A percentile compares a stretch with the other conserved stretches of the same genome.
Evolutionary conservation across 1,140 invertebrate genomes (phyloP).

Genomic region (Zaprionus vittiger): DNA sequence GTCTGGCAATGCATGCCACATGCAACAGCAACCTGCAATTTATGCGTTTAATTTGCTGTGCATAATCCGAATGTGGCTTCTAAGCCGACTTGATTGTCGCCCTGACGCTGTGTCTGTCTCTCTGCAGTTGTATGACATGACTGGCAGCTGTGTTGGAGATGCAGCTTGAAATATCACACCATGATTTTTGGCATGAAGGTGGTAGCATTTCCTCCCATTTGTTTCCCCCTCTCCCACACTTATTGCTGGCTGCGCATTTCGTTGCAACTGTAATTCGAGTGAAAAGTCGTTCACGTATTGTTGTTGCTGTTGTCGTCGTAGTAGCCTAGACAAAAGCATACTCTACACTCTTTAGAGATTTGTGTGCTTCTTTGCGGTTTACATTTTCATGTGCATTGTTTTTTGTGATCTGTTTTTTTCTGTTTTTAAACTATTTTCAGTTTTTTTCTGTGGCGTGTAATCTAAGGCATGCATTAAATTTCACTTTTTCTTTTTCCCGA

Average conservation of each 20-base stretch:
- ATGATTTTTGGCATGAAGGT: conserved; percentile 2
- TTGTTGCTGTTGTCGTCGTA: not conserved
- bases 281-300: conserved; percentile 45
- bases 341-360: conserved; percentile 19
- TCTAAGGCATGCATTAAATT: conserved; percentile 66
- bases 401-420: conserved; percentile 9
- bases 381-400: conserved; percentile 20
- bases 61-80: conserved; percentile 25
- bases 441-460: conserved; percentile 54
- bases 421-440: conserved; percentile 3
- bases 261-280: conserved; percentile 64
- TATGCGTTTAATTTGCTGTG: conserved; percentile 32
- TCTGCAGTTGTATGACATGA: not conserved
- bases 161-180: conserved; percentile 34
- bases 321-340: conserved; percentile 31
- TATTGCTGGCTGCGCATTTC: conserved; percentile 40
- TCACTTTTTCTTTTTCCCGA: conserved; percentile 59
- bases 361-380: conserved; percentile 25
- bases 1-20: conserved; percentile 12
- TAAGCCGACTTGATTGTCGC: conserved; percentile 39
- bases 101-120: conserved; percentile 13
- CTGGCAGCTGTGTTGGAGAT: conserved; percentile 16
- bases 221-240: not conserved
- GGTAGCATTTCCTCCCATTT: not conserved
- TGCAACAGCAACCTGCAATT: conserved; percentile 30